Conservation (phyloP, 2,113 vertebrate species). For the Pygoscelis antarcticus region DNA sequence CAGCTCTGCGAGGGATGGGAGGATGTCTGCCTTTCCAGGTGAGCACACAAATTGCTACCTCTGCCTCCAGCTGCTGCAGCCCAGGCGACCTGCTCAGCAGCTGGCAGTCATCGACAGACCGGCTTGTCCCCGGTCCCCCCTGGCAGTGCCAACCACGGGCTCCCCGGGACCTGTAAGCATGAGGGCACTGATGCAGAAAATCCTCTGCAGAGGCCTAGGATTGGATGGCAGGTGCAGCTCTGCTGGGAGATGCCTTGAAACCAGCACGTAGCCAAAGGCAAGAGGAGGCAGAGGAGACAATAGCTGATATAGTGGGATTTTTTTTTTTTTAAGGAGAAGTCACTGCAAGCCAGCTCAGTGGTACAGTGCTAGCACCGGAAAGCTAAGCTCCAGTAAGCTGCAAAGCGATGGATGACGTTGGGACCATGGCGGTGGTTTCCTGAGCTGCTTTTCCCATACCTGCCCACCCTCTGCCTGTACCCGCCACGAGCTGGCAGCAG, state of each 20-base stretch:
- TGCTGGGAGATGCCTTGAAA: not conserved
- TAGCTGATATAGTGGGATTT: not conserved
- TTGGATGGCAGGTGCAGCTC: not conserved
- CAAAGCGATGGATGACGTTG: not conserved
- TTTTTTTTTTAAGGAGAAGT: not conserved
- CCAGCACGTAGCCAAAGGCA: not conserved
- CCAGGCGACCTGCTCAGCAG: not conserved
- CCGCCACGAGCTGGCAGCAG: not conserved
- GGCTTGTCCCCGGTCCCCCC: not conserved
- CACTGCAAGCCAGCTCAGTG: not conserved
- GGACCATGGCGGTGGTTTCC: not conserved
- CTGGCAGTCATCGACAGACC: not conserved
- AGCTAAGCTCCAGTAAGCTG: not conserved
- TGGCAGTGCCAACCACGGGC: fast-evolving
- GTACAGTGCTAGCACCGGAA: not conserved
- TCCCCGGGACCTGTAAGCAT: fast-evolving
- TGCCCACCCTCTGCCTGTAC: not conserved
- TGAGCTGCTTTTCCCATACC: not conserved
- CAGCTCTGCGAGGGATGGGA: not conserved
- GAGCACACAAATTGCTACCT: not conserved
- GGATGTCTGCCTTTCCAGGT: constrained; percentile 7
- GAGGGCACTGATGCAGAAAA: not conserved
- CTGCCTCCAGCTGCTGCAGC: not conserved
- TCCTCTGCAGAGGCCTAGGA: not conserved
- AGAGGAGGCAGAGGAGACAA: not conserved